Base-by-base conservation (phyloP, 2,113 vertebrate genomes). In the Notothenia coriiceps region DNA sequence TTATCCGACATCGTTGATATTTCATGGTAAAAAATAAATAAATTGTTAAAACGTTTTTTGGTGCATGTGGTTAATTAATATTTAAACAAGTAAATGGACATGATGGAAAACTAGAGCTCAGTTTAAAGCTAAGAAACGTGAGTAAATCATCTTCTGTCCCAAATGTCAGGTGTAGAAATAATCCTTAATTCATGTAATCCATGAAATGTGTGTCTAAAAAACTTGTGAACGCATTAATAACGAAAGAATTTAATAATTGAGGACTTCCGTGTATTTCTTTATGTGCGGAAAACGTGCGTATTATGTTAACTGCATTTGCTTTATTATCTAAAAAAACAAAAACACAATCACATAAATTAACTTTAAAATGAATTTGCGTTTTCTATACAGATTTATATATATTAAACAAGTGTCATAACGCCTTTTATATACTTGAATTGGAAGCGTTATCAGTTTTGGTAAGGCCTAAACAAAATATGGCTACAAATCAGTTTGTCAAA, bases 211-310 rank as follows among this genome's bases (percentile, higher is more conserved):
- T 20, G 17, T 20, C 12, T 10, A 4, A 50, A 50, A 13, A 18
- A 0, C n/a, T 15, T 22, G 15, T 9, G 55, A 22, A 29, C 25
- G 55, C 20, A 10, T 7, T 4, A n/a, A 65, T 44, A 43, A 14
- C 22, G 12, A 18, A 4, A 12, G 0, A 8, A 60, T 14, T 20
- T 8, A 5, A 13, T 4, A 33, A 35, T 44, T 43, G 33, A 60
- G 6, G 12, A n/a, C 1, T 4, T 29, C 5, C 2, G 33, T 46
- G 44, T 73, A 14, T 66, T 43, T 40, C 35, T 6, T 8, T 12
- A 0, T 10, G 2, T 18, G 14, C n/a, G 17, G 7, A 1, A 2
- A 11, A n/a, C 12, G 1, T 17, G 13, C 1, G 9, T 33, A 25
- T 49, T 70, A 18, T 47, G 5, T 7, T 22, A 57, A 10, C 57